phyloP scores from a whole-genome alignment of 2,888 invertebrate species.

The Clusia tigrina region DNA sequence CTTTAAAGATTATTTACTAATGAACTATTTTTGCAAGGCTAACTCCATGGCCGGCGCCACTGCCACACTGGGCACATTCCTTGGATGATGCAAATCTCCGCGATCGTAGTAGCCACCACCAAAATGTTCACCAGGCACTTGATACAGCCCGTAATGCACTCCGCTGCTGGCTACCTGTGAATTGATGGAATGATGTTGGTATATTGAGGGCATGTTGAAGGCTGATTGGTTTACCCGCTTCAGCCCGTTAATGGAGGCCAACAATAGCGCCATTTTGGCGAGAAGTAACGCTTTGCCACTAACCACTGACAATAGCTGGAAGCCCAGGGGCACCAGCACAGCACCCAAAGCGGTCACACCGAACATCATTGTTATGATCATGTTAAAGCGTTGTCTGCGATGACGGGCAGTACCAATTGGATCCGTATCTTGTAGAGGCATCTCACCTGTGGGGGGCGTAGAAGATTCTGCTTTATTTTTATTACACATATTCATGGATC shows the following conservation, averaged over 20 bases:
- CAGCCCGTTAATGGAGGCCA: constrained; percentile 81
- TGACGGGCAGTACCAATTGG: constrained; percentile 55
- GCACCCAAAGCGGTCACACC: constrained; percentile 79
- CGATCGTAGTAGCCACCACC: constrained; percentile 56
- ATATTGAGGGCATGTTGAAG: too few species aligned
- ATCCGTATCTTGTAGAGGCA: too few species aligned
- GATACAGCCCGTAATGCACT: constrained; percentile 79
- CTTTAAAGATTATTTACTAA: too few species aligned
- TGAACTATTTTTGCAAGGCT: constrained; percentile 29
- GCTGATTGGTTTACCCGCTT: constrained; percentile 76
- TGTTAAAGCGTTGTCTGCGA: constrained; percentile 71
- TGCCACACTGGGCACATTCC: constrained; percentile 50
- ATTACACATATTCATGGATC: background rate
- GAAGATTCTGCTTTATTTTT: too few species aligned
- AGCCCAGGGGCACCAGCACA: constrained; percentile 82
- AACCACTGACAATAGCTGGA: constrained; percentile 82
- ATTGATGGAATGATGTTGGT: constrained; percentile 67
- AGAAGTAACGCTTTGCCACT: constrained; percentile 82
- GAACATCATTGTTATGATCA: constrained; percentile 82
- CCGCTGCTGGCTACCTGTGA: constrained; percentile 75
- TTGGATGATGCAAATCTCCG: constrained; percentile 57
- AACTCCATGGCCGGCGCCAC: constrained; percentile 44
- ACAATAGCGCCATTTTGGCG: constrained; percentile 81
- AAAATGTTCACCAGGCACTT: constrained; percentile 65
- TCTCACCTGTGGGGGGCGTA: too few species aligned